Evolutionary conservation across 2,113 vertebrate species (phyloP).

Genomic region (Ptyas mucosa): DNA sequence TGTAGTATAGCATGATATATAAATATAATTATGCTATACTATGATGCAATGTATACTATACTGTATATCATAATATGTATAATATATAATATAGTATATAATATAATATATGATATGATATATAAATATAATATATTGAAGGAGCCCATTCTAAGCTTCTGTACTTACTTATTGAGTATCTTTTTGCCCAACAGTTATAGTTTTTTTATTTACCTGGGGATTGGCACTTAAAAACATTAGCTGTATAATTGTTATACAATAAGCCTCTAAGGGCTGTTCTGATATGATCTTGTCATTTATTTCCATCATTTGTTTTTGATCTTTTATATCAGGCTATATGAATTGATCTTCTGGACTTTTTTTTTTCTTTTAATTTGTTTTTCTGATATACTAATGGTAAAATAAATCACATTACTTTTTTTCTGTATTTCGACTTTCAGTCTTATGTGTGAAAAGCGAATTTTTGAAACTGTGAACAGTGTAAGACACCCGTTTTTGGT

Average conservation of each 20-base stretch:
- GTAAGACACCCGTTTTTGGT: conserved; percentile 98
- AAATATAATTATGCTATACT: no score
- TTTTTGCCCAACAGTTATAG: neutral
- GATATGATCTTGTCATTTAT: neutral
- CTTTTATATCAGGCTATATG: neutral
- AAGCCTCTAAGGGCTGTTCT: neutral
- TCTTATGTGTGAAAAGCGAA: conserved; percentile 98
- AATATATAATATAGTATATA: neutral
- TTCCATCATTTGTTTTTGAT: neutral
- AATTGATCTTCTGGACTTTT: neutral
- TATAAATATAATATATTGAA: neutral
- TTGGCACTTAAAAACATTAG: neutral
- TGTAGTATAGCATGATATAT: neutral
- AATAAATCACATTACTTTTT: neutral
- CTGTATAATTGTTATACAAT: neutral
- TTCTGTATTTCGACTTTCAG: conserved; percentile 63
- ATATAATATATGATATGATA: neutral
- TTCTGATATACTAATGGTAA: neutral
- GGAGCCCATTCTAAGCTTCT: neutral
- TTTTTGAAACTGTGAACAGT: conserved; percentile 98
- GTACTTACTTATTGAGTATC: neutral
- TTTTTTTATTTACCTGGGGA: neutral
- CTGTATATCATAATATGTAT: no score
- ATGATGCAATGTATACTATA: no score
- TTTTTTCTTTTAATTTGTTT: neutral